Evolutionary conservation across 2,888 invertebrate genomes (phyloP), one percentile per base, ranked within the genome.

Genomic region (Altica lythri): DNA sequence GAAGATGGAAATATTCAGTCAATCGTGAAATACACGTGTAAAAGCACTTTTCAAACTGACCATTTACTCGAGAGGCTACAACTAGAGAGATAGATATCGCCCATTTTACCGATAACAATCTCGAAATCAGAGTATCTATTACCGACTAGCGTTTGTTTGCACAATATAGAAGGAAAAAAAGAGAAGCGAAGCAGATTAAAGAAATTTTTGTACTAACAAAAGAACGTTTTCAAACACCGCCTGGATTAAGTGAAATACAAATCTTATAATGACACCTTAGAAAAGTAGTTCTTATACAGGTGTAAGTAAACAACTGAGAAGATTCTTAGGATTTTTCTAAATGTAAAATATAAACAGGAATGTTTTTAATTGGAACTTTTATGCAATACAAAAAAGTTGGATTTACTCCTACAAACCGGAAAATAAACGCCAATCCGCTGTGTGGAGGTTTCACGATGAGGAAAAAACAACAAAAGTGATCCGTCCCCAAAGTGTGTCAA

Each of bases 231-330:
- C 59, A 52, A 59, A 63, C 62, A 63, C 61, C 64, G 66, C 62
- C 64, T 51, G 60, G 49, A 53, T 62, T 60, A 63, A 64, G 64
- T 60, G 65, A 65, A 68, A 65, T 60, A 62, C 57, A 67, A 65
- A 68, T 66, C 68, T 67, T 52, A 63, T 68, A 68, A 68, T 67
- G 55, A 64, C 67, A 63, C 66, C 66, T 67, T 37, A 14, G 18
- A 4, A 8, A 45, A n/a, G 55, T 60, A 54, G 49, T 8, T 44
- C 4, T 64, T 53, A 29, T n/a, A 29, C 29, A 5, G 4, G 9
- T 29, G 9, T 10, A 10, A 25, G 29, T n/a, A n/a, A n/a, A 10
- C 29, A 29, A 10, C n/a, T 29, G 29, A 9, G 18, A 19, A 19
- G 22, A 14, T 10, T 14, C 12, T 14, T 13, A 14, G 19, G 8